Conservation (phyloP, 1,140 invertebrate genomes). For the Brachionus asplanchnoidis region DNA sequence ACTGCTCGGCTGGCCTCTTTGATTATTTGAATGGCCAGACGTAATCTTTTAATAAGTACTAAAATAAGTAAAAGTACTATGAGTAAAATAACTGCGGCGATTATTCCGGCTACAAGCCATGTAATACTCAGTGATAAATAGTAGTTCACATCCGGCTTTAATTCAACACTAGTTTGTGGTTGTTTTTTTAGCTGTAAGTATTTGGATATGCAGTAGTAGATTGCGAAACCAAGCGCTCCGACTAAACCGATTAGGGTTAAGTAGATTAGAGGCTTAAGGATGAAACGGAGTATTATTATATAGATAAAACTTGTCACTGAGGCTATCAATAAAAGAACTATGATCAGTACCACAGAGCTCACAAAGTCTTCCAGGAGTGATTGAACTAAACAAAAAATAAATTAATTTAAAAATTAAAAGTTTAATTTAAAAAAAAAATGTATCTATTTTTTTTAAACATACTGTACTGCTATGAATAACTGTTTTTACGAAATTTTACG, state of each 20-base stretch:
- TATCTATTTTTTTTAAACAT: no score
- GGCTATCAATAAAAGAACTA: neutral
- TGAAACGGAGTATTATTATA: neutral
- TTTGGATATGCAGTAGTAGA: slow-evolving; percentile 26
- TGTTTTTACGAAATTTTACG: no score
- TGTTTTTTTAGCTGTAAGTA: slow-evolving; percentile 1
- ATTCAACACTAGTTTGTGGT: neutral
- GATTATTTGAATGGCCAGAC: slow-evolving; percentile 82
- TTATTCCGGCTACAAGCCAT: slow-evolving; percentile 32
- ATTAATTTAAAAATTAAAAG: neutral
- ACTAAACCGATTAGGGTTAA: slow-evolving; percentile 1
- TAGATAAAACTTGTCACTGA: slow-evolving; percentile 32
- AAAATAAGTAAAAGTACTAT: neutral
- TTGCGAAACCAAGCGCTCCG: neutral
- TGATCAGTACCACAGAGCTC: neutral
- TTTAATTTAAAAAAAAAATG: no score
- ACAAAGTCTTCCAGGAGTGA: slow-evolving; percentile 13
- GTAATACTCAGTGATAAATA: neutral
- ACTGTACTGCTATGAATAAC: no score
- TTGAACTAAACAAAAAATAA: slow-evolving; percentile 3
- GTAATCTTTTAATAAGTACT: slow-evolving; percentile 64
- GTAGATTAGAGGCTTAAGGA: slow-evolving; percentile 2
- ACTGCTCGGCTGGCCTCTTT: slow-evolving; percentile 79
- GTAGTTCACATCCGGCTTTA: neutral
- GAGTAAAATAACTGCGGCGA: neutral